A percentile compares a stretch with the other conserved stretches of the same genome.
These are phyloP conservation scores for Elymnias hypermnestra DNA, from an alignment of 1,140 invertebrate genomes.

Conservation along the genomic window DNA sequence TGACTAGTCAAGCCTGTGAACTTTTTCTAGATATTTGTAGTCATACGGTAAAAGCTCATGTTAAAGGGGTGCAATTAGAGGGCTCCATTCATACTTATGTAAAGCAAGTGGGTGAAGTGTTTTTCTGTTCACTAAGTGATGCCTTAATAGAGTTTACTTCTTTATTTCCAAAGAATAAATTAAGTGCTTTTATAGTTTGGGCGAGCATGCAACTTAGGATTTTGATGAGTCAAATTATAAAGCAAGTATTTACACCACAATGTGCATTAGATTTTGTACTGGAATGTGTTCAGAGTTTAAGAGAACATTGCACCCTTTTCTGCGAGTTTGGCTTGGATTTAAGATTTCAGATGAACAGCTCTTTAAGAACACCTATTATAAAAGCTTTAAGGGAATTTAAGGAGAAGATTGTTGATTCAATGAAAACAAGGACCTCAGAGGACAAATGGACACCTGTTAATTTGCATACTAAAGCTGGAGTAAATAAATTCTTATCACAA, in stretches of 20 bases:
- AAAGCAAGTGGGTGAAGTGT: slow-evolving; percentile 88
- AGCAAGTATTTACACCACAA: slow-evolving; percentile 95
- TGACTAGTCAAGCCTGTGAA: slow-evolving; percentile 87
- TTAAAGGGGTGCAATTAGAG: slow-evolving; percentile 92
- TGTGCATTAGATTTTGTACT: slow-evolving; percentile 88
- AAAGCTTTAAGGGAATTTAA: slow-evolving; percentile 70
- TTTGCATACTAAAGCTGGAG: slow-evolving; percentile 71
- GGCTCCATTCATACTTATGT: slow-evolving; percentile 91
- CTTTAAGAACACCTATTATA: slow-evolving; percentile 80
- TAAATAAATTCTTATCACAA: slow-evolving; percentile 66
- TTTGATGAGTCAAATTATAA: slow-evolving; percentile 88
- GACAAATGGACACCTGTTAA: slow-evolving; percentile 75
- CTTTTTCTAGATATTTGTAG: slow-evolving; percentile 91
- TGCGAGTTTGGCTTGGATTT: slow-evolving; percentile 80
- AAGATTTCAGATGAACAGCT: slow-evolving; percentile 88
- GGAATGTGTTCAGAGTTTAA: slow-evolving; percentile 89
- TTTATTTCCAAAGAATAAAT: slow-evolving; percentile 86
- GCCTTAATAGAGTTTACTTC: slow-evolving; percentile 91
- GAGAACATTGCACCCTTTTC: slow-evolving; percentile 81
- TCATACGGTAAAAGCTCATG: slow-evolving; percentile 87
- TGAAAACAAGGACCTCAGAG: slow-evolving; percentile 69
- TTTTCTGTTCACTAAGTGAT: slow-evolving; percentile 92
- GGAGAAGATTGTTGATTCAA: slow-evolving; percentile 67
- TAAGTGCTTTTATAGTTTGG: slow-evolving; percentile 94
- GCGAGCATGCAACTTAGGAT: slow-evolving; percentile 90